Conservation (phyloP, 2,888 invertebrate genomes). For the Drosophila prolongata region DNA sequence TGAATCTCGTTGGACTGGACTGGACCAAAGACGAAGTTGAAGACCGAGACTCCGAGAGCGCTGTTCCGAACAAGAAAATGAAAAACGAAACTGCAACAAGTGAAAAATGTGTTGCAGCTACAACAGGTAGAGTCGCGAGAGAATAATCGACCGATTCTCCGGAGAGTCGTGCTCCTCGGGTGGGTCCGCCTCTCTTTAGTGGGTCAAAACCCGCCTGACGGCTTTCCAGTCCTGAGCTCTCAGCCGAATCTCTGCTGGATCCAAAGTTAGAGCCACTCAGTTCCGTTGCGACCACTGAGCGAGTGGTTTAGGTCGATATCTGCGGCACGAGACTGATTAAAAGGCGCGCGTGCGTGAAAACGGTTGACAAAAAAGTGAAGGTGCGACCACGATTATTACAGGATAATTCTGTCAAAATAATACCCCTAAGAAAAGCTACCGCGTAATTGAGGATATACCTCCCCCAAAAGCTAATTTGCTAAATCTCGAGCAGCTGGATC, state of each 20-base stretch:
- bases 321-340: slow-evolving; percentile 14
- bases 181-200: slow-evolving; percentile 3
- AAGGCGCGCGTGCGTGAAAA: slow-evolving; percentile 38
- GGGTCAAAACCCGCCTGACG: slow-evolving; percentile 72
- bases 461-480: background rate
- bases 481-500: slow-evolving; percentile 19
- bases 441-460: background rate
- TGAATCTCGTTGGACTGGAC: slow-evolving; percentile 70
- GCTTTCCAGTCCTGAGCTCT: slow-evolving; percentile 59
- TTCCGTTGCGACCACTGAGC: slow-evolving; percentile 84
- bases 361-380: slow-evolving; percentile 72
- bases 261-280: slow-evolving; percentile 63
- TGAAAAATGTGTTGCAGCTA: slow-evolving; percentile 80
- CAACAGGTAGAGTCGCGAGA: slow-evolving; percentile 65
- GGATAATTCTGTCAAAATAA: background rate
- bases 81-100: slow-evolving; percentile 82
- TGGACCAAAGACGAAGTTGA: slow-evolving; percentile 33
- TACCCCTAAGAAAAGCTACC: background rate
- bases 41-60: slow-evolving; percentile 39
- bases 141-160: background rate
- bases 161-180: background rate
- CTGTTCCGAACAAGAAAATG: slow-evolving; percentile 70
- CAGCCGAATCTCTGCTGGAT: slow-evolving; percentile 54
- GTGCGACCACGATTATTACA: slow-evolving; percentile 47
- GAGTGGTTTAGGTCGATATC: slow-evolving; percentile 45